Evolutionary conservation across 1,140 invertebrate species (phyloP), one percentile per base, ranked within the genome.

Genomic region (Grapholita molesta): DNA sequence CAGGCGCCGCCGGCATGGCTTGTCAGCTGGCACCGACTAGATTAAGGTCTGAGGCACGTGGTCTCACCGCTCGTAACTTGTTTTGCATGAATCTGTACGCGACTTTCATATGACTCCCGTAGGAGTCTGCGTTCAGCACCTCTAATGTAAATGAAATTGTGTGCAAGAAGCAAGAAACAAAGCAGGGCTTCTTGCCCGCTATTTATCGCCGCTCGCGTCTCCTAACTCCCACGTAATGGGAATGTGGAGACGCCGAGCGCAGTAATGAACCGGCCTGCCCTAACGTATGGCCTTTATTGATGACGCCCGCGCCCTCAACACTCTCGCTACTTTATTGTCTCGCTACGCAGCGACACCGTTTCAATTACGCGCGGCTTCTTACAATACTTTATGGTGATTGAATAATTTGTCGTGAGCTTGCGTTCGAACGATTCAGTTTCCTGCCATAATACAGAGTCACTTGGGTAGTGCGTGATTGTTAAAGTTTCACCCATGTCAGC

Each of bases 91-190:
- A 89, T 89, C 88, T 86, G 84, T 83, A 83, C 81, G 83, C 80
- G 81, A 87, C 76, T 89, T 84, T 80, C 84, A 82, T 83, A 86
- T 79, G 83, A 80, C 78, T 86, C 89, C 87, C 67, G 65, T 82
- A 85, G 87, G 76, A 78, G 79, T 72, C 77, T 82, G 71, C 71
- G 80, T 75, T 86, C 84, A 85, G 82, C 84, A 87, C 83, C 84
- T 89, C 80, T 89, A 88, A 90, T 91, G 87, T 90, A 86, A 90
- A 90, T 88, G 80, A 89, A 90, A 90, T 88, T 91, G 84, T 88
- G 86, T 79, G 85, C 85, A 85, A 87, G 83, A 88, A 90, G 86
- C 87, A 87, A 88, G 83, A 88, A 90, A 90, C 87, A 87, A 88
- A 89, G 83, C 85, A 83, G 79, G 79, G 76, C 77, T 88, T 72